These are phyloP conservation scores for Heliocidaris tuberculata DNA, from an alignment of 35 echinoderm and acorn worm genomes.

Conservation along the genomic window DNA sequence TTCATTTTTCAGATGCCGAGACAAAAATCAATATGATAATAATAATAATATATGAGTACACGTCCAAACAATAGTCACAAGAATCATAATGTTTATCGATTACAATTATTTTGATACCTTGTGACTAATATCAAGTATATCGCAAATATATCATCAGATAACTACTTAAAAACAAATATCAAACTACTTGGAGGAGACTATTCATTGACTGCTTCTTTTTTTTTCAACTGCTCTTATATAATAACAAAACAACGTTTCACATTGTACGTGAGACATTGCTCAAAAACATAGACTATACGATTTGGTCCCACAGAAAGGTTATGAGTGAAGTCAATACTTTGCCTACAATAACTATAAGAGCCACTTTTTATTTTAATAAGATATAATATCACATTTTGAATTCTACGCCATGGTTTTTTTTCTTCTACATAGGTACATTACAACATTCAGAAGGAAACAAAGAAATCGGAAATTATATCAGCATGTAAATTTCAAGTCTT, in stretches of 20 bases:
- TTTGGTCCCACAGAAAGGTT: conserved; percentile 16
- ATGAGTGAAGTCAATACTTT: not conserved
- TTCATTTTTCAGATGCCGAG: not conserved
- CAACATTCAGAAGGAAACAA: not conserved
- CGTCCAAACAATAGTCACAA: not conserved
- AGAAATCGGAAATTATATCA: not conserved
- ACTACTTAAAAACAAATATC: not conserved
- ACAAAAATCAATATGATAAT: not conserved
- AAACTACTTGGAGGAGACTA: not conserved
- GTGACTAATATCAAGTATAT: conserved; percentile 12
- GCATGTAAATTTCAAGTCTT: not conserved
- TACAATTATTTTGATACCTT: not conserved
- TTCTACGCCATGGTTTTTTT: not conserved
- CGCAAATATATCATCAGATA: conserved; percentile 5
- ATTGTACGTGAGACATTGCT: not conserved
- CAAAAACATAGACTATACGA: not conserved
- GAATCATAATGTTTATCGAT: not conserved
- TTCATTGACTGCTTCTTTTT: not conserved
- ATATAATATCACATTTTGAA: conserved; percentile 7
- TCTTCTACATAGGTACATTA: not conserved
- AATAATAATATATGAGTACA: not conserved
- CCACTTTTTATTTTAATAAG: not conserved
- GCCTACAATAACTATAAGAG: conserved; percentile 2
- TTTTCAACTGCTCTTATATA: not conserved
- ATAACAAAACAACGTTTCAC: conserved; percentile 13